These are phyloP conservation scores for Scaptomyza tumidula DNA, from an alignment of 2,888 invertebrate genomes.

Conservation along the genomic window DNA sequence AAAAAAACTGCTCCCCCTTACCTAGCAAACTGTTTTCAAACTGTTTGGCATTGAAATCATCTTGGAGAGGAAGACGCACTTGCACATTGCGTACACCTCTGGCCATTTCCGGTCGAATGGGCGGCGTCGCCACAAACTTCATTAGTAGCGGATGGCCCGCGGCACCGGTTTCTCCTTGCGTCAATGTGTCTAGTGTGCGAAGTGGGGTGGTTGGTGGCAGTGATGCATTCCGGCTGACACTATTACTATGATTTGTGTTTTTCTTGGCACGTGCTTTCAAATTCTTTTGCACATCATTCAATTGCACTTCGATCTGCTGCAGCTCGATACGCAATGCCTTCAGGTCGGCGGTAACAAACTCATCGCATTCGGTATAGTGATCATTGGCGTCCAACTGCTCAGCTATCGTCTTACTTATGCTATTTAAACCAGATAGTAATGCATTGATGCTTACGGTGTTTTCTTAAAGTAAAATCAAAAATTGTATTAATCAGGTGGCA, in stretches of 20 bases:
- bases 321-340: conserved; percentile 65
- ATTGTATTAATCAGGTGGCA: not conserved
- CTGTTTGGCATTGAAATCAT: conserved; percentile 68
- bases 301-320: conserved; percentile 70
- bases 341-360: conserved; percentile 71
- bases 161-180: not conserved
- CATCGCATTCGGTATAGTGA: conserved; percentile 67
- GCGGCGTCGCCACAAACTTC: conserved; percentile 82
- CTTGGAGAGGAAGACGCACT: conserved; percentile 77
- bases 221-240: conserved; percentile 8
- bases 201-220: conserved; percentile 28
- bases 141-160: conserved; percentile 55
- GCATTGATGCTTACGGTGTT: conserved; percentile 57
- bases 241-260: conserved; percentile 29
- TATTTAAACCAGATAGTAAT: conserved; percentile 71
- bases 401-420: conserved; percentile 68
- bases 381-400: conserved; percentile 70
- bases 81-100: conserved; percentile 41
- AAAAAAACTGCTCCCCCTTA: conserved; percentile 5
- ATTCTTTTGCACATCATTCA: conserved; percentile 68
- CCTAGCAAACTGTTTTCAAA: conserved; percentile 61
- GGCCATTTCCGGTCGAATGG: conserved; percentile 75
- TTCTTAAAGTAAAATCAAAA: conserved; percentile 19
- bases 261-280: conserved; percentile 50
- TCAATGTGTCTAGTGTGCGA: conserved; percentile 2